phyloP scores from a whole-genome alignment of 1,140 invertebrate species.

The Trachelipus rathkii region DNA sequence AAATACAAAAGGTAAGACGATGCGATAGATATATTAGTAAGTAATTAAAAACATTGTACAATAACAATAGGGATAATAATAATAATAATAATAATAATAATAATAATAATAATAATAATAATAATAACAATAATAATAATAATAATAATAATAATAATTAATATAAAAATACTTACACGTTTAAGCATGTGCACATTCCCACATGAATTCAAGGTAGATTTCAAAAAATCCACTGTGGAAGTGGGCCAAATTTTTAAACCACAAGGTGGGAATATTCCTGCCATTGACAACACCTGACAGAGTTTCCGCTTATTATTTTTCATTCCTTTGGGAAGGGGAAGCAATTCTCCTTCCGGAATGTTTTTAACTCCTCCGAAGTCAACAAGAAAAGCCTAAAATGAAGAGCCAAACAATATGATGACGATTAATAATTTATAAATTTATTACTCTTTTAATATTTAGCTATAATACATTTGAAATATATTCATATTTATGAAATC shows the following conservation, averaged over 20 bases:
- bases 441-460: too few species aligned
- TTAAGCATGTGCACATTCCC: not conserved
- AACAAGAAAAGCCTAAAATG: not conserved
- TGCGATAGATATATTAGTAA: too few species aligned
- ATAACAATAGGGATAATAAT: too few species aligned
- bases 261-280: not conserved
- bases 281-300: not conserved
- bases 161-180: not conserved
- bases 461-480: too few species aligned
- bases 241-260: not conserved
- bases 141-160: too few species aligned
- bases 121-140: too few species aligned
- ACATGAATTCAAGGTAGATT: not conserved
- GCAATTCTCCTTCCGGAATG: not conserved
- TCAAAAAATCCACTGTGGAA: not conserved
- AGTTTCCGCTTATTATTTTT: not conserved
- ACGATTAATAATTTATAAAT: too few species aligned
- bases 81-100: too few species aligned
- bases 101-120: too few species aligned
- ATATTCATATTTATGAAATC: too few species aligned
- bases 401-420: not conserved
- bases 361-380: not conserved
- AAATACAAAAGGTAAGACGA: too few species aligned
- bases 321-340: not conserved
- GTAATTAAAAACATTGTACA: too few species aligned